phyloP scores from a whole-genome alignment of 2,113 vertebrate species.

The Circaetus gallicus region DNA sequence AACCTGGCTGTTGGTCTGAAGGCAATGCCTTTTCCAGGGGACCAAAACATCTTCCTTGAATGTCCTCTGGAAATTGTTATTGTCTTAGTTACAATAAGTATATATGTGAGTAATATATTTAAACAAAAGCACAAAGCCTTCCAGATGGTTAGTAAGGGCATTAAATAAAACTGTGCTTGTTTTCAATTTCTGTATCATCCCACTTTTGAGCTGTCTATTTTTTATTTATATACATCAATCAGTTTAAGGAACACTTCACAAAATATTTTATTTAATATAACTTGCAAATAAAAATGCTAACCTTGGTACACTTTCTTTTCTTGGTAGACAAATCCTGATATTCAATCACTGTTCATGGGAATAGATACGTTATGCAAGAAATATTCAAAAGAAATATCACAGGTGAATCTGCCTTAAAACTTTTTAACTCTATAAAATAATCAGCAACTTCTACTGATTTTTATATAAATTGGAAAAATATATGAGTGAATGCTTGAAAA shows the following conservation, averaged over 20 bases:
- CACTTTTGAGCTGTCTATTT: background rate
- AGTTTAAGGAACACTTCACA: background rate
- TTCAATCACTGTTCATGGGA: slow-evolving; percentile 86
- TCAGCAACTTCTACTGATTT: background rate
- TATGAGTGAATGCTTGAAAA: background rate
- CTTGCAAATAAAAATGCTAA: background rate
- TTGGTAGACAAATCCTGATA: slow-evolving; percentile 79
- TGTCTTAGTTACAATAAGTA: background rate
- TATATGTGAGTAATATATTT: background rate
- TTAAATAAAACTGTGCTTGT: background rate
- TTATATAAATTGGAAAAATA: background rate
- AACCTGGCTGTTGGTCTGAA: background rate
- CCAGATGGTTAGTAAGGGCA: background rate
- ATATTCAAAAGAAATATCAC: slow-evolving; percentile 80
- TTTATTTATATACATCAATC: background rate
- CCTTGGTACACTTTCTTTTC: slow-evolving; percentile 39
- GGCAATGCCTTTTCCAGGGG: background rate
- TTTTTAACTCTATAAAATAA: background rate
- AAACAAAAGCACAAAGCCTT: background rate
- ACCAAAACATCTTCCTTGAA: background rate
- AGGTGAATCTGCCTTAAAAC: slow-evolving; percentile 72
- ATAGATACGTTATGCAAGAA: slow-evolving; percentile 76
- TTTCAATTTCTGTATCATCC: background rate
- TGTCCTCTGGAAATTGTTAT: background rate
- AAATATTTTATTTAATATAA: background rate